Conservation (phyloP, 2,797 vertebrate species). For the Ambastaia sidthimunki region DNA sequence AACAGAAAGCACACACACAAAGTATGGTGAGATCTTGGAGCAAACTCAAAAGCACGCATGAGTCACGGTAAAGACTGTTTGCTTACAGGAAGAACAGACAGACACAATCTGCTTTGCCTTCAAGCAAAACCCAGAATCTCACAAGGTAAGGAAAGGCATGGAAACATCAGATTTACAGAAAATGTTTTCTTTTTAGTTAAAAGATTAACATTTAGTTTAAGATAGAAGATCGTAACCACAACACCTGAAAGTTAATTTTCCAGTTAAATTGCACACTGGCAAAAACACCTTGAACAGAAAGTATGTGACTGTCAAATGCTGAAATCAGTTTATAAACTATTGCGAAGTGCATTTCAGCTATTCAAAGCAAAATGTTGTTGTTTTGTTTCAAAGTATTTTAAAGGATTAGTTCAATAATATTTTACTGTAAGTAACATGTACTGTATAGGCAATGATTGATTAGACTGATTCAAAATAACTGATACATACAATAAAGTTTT, state of each 20-base stretch:
- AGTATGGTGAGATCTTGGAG: constrained; percentile 4
- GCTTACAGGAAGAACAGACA: constrained; percentile 36
- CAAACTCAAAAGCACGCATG: constrained; percentile 10
- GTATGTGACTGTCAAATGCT: neutral
- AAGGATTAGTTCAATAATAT: too few species aligned
- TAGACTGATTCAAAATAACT: neutral
- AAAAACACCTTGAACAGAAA: constrained; percentile 6
- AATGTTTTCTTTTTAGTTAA: neutral
- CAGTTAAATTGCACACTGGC: neutral
- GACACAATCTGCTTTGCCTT: constrained; percentile 26
- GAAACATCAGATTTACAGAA: neutral
- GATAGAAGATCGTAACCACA: constrained; percentile 11
- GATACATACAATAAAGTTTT: too few species aligned
- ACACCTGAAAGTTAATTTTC: constrained; percentile 3
- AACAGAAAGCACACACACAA: neutral
- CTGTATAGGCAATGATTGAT: neutral
- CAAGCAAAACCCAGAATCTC: neutral
- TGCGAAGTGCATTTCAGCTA: neutral
- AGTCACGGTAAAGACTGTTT: constrained; percentile 31
- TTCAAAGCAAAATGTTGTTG: neutral
- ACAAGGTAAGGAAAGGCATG: constrained; percentile 22
- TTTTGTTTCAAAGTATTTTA: neutral
- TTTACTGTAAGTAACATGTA: neutral
- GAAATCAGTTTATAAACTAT: neutral
- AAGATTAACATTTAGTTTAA: neutral